Conservation (phyloP, 2,797 vertebrate genomes). For the Setipinna tenuifilis region DNA sequence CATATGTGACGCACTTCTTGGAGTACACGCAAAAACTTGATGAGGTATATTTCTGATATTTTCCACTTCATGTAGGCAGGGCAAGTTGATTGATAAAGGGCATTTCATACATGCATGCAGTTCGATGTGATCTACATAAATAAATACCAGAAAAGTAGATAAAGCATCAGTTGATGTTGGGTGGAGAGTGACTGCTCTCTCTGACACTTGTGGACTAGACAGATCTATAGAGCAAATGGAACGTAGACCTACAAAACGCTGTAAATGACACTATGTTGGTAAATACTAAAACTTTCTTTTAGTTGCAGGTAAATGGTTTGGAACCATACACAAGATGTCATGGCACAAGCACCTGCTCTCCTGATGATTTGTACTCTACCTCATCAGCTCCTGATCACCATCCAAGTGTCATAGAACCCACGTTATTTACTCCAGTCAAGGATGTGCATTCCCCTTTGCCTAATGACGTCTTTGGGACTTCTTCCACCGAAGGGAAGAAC, state of each 20-base stretch:
- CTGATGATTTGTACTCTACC: neutral
- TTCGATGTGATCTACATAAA: too few species aligned
- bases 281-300: neutral
- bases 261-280: too few species aligned
- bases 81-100: too few species aligned
- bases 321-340: neutral
- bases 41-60: conserved; percentile 64
- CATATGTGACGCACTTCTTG: conserved; percentile 88
- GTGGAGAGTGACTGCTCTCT: too few species aligned
- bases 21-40: conserved; percentile 76
- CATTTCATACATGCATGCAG: too few species aligned
- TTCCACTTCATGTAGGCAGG: neutral
- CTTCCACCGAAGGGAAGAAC: conserved; percentile 26
- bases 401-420: neutral
- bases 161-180: too few species aligned
- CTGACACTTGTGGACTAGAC: too few species aligned
- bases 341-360: neutral
- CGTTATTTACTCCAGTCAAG: neutral
- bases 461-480: conserved; percentile 44
- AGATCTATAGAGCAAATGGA: too few species aligned
- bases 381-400: neutral
- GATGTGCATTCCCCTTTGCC: conserved; percentile 18
- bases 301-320: neutral
- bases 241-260: too few species aligned
- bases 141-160: too few species aligned